Evolutionary conservation across 2,888 invertebrate genomes (phyloP).

Genomic region (Steromphala cineraria): DNA sequence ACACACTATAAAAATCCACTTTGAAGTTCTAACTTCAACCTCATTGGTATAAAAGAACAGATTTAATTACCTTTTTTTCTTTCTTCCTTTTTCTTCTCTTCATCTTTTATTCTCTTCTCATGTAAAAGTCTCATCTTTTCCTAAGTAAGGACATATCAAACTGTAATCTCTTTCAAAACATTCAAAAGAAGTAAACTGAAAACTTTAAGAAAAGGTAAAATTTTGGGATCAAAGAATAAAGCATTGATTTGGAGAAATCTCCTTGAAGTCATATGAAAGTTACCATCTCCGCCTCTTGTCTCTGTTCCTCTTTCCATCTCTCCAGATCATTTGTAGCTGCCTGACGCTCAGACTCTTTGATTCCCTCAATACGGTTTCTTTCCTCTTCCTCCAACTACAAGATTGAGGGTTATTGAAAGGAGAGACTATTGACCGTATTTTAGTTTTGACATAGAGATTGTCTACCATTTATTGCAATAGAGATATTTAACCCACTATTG

Average conservation of each 20-base stretch:
- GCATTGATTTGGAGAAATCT: no score
- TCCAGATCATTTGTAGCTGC: slow-evolving; percentile 83
- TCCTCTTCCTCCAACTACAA: slow-evolving; percentile 78
- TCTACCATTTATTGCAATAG: no score
- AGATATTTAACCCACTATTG: no score
- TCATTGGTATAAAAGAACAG: no score
- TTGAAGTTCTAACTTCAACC: no score
- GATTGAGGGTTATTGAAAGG: not conserved
- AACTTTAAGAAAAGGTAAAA: no score
- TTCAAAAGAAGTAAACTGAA: no score
- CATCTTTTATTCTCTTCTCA: slow-evolving; percentile 52
- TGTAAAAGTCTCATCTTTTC: slow-evolving; percentile 58
- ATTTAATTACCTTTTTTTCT: slow-evolving; percentile 22
- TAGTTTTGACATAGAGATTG: no score
- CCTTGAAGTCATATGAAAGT: not conserved
- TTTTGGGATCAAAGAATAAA: no score
- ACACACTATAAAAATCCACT: no score
- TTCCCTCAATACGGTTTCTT: slow-evolving; percentile 80
- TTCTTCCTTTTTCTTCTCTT: slow-evolving; percentile 44
- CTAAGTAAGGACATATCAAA: slow-evolving; percentile 30
- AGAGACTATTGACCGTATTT: no score
- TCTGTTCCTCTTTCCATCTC: slow-evolving; percentile 76
- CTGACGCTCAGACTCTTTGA: slow-evolving; percentile 80
- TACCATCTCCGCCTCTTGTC: slow-evolving; percentile 59
- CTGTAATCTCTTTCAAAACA: no score